These are phyloP conservation scores for Glossophaga mutica DNA, from an alignment of 2,797 vertebrate species.

Conservation along the genomic window DNA sequence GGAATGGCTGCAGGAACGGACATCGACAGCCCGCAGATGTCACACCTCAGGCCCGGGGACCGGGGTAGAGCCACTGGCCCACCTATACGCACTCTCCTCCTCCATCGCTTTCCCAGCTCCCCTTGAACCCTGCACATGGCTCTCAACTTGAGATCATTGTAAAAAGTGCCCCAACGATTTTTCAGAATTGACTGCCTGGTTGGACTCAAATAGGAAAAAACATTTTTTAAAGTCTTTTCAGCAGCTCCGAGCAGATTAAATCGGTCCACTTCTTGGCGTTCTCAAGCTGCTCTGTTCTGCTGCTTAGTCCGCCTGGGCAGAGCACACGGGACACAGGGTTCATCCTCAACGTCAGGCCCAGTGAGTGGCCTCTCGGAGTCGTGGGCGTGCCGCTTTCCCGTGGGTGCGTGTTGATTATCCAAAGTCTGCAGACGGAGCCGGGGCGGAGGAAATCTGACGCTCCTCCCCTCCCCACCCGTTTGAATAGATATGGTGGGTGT, in stretches of 20 bases:
- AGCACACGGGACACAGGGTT: accelerated
- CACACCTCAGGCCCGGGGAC: background rate
- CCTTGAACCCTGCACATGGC: accelerated
- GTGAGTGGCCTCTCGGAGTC: background rate
- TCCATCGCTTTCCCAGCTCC: background rate
- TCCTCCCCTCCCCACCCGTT: background rate
- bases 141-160: no score
- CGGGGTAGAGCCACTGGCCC: background rate
- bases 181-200: background rate
- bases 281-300: background rate
- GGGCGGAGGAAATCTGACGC: no score
- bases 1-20: background rate
- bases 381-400: accelerated
- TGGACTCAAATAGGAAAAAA: background rate
- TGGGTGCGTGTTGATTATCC: accelerated
- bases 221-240: background rate
- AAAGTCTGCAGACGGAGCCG: accelerated
- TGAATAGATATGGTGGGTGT: accelerated
- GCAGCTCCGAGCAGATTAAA: background rate
- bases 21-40: accelerated
- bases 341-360: background rate
- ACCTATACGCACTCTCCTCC: background rate
- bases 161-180: background rate
- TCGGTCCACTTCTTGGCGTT: no score
- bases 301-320: background rate